phyloP scores from a whole-genome alignment of 2,113 vertebrate genomes.

The Alexandromys fortis region DNA sequence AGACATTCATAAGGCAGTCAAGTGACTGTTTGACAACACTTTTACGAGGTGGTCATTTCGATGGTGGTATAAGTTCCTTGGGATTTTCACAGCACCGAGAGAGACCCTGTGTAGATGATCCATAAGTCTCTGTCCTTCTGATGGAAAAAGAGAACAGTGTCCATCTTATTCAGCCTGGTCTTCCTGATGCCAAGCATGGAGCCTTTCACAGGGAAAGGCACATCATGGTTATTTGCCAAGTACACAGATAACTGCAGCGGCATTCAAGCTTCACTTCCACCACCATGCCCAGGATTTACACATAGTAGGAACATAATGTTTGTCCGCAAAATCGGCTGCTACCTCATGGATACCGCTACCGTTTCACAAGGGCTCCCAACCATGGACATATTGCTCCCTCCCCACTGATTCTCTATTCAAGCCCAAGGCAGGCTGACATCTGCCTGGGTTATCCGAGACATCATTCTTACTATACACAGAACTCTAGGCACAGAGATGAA shows the following conservation, averaged over 20 bases:
- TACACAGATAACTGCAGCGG: not conserved
- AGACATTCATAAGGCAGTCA: not conserved
- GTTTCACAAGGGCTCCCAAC: not conserved
- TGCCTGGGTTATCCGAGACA: not conserved
- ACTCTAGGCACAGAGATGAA: not conserved
- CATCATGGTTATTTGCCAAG: not conserved
- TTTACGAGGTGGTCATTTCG: not conserved
- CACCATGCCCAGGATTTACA: not conserved
- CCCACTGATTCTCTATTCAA: not conserved
- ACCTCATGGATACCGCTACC: not conserved
- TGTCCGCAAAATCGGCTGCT: not conserved
- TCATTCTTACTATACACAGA: not conserved
- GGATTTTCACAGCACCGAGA: not conserved
- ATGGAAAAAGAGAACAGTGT: not conserved
- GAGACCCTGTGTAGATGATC: not conserved
- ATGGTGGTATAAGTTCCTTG: not conserved
- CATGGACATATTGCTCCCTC: too few relatives aligned
- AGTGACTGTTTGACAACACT: not conserved
- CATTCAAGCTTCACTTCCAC: not conserved
- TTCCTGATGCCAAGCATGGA: too few relatives aligned
- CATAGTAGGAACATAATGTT: not conserved
- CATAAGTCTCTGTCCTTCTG: not conserved
- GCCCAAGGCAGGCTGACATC: not conserved
- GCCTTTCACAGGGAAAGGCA: not conserved
- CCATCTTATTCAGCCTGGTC: not conserved